phyloP scores from a whole-genome alignment of 2,113 vertebrate species.

The Pseudois nayaur region DNA sequence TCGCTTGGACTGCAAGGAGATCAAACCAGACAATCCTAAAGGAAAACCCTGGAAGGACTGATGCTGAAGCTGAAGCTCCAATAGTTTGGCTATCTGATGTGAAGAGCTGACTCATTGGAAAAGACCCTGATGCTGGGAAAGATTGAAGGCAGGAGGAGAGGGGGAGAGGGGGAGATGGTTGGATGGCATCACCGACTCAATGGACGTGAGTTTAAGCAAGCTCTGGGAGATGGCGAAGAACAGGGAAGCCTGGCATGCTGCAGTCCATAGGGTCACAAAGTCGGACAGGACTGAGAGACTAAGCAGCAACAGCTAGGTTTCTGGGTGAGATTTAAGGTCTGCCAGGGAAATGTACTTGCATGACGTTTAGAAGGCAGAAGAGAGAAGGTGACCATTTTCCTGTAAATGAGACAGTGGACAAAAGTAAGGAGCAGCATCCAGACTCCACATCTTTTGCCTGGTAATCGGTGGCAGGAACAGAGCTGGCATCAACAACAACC shows the following conservation, averaged over 20 bases:
- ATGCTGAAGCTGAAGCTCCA: background rate
- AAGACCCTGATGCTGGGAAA: background rate
- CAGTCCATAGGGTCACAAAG: background rate
- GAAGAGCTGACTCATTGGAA: background rate
- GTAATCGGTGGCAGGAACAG: background rate
- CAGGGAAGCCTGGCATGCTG: background rate
- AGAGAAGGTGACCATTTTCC: background rate
- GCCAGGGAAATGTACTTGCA: background rate
- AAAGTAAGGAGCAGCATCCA: background rate
- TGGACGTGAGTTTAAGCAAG: background rate
- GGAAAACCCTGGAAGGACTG: background rate
- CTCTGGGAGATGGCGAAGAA: background rate
- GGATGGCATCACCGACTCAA: background rate
- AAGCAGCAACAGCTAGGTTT: background rate
- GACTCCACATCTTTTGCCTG: background rate
- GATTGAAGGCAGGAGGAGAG: background rate
- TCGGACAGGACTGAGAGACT: accelerated
- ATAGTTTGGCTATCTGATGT: background rate
- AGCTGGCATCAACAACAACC: background rate
- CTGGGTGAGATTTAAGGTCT: background rate
- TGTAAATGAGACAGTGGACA: background rate
- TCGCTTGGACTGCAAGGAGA: background rate
- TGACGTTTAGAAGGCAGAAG: background rate
- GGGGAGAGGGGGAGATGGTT: background rate
- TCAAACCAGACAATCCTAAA: background rate